Evolutionary conservation across 2,888 invertebrate species (phyloP), one percentile per base, ranked within the genome.

Genomic region (Pollenia angustigena): DNA sequence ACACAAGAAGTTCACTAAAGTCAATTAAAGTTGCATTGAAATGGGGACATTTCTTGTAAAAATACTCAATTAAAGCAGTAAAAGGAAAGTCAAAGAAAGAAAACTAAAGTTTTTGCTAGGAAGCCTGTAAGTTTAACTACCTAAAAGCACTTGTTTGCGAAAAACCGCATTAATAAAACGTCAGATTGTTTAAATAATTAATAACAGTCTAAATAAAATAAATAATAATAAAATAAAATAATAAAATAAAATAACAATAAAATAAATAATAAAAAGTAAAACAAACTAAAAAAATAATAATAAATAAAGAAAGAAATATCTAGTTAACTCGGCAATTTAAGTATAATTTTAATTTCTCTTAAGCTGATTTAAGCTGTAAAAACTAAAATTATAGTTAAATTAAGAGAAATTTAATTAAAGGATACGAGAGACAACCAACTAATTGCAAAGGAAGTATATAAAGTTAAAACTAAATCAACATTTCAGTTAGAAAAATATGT

Each of bases 371-470:
- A 9, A 4, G 4, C 7, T 6, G 18, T 50, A 11, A 50, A 58
- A 76, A 78, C 54, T 71, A 40, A 76, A 76, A 76, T 82, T 76
- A 62, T 76, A 76, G 69, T 52, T 60, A 82, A 82, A 82, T 82
- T 46, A 16, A 16, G 56, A 62, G 4, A 60, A 7, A 4, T 1
- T 14, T 14, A 23, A 23, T 10, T 2, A 75, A 60, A 42, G 4
- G 14, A 56, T 10, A 56, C 18, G 12, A 64, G 42, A 46, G 16
- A n/a, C 8, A 44, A 44, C 14, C 16, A 75, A 50, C 14, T 62
- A 11, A 48, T 16, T 18, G 12, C n/a, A 75, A 16, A n/a, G 16
- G 16, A 11, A 58, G 32, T 58, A 2, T 32, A 32, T 48, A 64
- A 44, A 14, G 32, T 32, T 14, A 7, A 1, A 7, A 40, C 40